These are phyloP conservation scores for Diaprepes abbreviatus DNA, from an alignment of 2,888 invertebrate species.

Conservation along the genomic window DNA sequence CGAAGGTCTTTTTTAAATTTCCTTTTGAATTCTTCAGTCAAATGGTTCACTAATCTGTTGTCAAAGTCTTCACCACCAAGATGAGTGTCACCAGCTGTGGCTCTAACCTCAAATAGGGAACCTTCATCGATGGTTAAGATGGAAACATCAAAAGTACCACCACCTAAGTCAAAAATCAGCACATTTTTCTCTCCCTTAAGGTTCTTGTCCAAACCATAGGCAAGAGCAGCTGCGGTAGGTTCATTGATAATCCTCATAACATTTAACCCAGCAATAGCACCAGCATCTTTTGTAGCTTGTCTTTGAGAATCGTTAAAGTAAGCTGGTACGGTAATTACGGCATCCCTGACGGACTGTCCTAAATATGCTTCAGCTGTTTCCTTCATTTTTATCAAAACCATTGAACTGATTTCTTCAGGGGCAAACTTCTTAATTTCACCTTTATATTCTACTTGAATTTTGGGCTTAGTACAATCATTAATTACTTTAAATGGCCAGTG, in stretches of 20 bases:
- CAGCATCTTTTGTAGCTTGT: slow-evolving; percentile 87
- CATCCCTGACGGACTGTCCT: slow-evolving; percentile 75
- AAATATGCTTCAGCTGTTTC: slow-evolving; percentile 59
- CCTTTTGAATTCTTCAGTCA: slow-evolving; percentile 77
- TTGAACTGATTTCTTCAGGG: slow-evolving; percentile 80
- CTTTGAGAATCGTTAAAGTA: slow-evolving; percentile 77
- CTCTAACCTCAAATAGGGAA: slow-evolving; percentile 85
- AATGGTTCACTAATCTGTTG: slow-evolving; percentile 72
- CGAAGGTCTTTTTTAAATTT: slow-evolving; percentile 80
- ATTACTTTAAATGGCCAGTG: slow-evolving; percentile 87
- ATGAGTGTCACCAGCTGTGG: slow-evolving; percentile 89
- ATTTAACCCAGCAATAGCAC: slow-evolving; percentile 74
- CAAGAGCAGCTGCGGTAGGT: slow-evolving; percentile 67
- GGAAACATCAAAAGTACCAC: slow-evolving; percentile 85
- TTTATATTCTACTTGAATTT: slow-evolving; percentile 77
- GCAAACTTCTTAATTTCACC: slow-evolving; percentile 76
- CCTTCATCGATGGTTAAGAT: slow-evolving; percentile 74
- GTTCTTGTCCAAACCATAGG: slow-evolving; percentile 58
- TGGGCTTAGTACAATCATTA: slow-evolving; percentile 76
- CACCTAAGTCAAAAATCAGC: slow-evolving; percentile 77
- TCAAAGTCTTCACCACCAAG: slow-evolving; percentile 82
- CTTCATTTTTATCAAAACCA: slow-evolving; percentile 71
- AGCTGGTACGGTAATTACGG: slow-evolving; percentile 57
- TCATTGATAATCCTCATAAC: slow-evolving; percentile 88
- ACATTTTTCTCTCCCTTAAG: slow-evolving; percentile 64